Percentiles rank a stretch among this genome's conserved stretches.
Conservation (phyloP, 2,888 invertebrate species). For the Osmoderma eremita region DNA sequence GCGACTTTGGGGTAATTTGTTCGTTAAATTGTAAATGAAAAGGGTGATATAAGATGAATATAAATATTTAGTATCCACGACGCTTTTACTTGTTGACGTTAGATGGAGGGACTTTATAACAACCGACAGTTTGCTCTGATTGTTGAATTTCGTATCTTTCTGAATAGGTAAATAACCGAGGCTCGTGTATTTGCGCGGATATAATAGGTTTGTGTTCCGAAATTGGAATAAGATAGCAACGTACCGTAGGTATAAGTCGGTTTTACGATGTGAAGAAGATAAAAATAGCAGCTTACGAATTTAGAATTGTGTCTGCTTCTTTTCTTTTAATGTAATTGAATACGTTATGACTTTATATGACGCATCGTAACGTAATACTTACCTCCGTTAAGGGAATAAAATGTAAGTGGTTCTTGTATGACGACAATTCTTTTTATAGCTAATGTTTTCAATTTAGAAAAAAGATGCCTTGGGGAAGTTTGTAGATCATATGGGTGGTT, state of each 20-base stretch:
- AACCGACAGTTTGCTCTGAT: background rate
- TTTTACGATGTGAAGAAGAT: background rate
- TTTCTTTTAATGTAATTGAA: background rate
- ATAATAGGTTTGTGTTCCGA: background rate
- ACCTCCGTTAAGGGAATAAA: background rate
- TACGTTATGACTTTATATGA: too few relatives aligned
- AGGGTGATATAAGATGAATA: background rate
- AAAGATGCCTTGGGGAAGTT: too few relatives aligned
- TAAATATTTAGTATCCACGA: background rate
- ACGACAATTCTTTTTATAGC: too few relatives aligned
- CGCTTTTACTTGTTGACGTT: too few relatives aligned
- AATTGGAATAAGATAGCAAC: background rate
- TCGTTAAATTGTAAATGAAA: background rate
- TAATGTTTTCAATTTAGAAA: too few relatives aligned
- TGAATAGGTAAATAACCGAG: background rate
- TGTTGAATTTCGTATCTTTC: background rate
- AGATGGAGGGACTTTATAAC: too few relatives aligned
- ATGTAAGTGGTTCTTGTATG: conserved; percentile 7
- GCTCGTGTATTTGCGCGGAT: background rate
- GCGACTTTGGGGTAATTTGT: background rate
- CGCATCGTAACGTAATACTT: background rate
- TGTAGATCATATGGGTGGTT: too few relatives aligned
- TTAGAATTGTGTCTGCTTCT: background rate
- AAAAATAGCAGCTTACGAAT: background rate
- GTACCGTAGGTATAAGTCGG: background rate